phyloP scores from a whole-genome alignment of 2,888 invertebrate species.

The Cryptosula pallasiana region DNA sequence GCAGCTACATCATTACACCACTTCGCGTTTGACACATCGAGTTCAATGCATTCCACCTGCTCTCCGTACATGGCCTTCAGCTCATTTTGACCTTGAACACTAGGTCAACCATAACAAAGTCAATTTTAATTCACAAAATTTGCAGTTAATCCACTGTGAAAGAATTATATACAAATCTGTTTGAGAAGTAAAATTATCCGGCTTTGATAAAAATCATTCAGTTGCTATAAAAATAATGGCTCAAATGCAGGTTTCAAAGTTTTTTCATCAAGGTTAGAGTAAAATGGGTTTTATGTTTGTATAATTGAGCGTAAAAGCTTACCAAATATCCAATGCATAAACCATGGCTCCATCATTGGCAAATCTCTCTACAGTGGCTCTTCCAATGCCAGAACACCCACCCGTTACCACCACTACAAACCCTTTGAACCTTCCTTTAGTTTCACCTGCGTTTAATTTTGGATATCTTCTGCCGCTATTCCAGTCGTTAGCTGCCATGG shows the following conservation, averaged over 20 bases:
- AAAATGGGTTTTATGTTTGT: too few relatives aligned
- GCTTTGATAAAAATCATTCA: too few relatives aligned
- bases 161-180: too few relatives aligned
- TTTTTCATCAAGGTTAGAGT: too few relatives aligned
- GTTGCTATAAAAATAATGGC: too few relatives aligned
- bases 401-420: constrained; percentile 26
- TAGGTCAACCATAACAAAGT: too few relatives aligned
- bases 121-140: too few relatives aligned
- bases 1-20: constrained; percentile 8
- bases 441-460: constrained; percentile 19
- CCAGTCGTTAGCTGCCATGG: background rate
- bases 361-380: constrained; percentile 26
- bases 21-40: constrained; percentile 25
- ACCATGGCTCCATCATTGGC: constrained; percentile 27
- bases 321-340: constrained; percentile 26
- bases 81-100: constrained; percentile 13
- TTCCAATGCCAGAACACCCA: constrained; percentile 27
- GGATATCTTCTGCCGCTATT: background rate
- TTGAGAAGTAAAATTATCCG: too few relatives aligned
- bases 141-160: too few relatives aligned
- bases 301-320: too few relatives aligned
- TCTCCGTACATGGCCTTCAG: background rate
- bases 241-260: too few relatives aligned
- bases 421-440: constrained; percentile 18
- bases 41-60: background rate